Percentiles rank a stretch among this genome's conserved stretches.
Conservation (phyloP, 2,888 invertebrate species). For the Vanessa cardui region DNA sequence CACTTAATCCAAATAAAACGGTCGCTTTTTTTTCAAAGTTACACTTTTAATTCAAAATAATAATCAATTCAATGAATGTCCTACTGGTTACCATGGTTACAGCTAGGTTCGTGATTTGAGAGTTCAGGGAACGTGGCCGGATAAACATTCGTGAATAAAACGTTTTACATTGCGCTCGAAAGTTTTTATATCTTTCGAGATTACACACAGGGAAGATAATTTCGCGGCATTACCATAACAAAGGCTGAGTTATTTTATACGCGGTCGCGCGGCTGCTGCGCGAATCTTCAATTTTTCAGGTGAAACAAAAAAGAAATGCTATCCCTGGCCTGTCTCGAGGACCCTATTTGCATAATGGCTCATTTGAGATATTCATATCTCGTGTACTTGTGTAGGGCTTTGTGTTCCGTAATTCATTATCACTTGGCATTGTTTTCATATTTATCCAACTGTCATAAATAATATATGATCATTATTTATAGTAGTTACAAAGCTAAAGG, state of each 20-base stretch:
- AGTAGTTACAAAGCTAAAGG: too few species aligned
- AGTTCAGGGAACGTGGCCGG: too few species aligned
- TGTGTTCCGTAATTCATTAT: neutral
- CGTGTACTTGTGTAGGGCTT: constrained; percentile 35
- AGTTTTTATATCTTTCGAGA: constrained; percentile 61
- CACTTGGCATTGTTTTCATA: neutral
- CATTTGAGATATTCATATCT: constrained; percentile 53
- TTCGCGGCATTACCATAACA: constrained; percentile 75
- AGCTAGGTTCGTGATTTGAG: too few species aligned
- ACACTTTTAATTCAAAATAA: too few species aligned
- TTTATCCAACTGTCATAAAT: neutral
- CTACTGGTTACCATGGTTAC: too few species aligned
- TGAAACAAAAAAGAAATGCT: constrained; percentile 58
- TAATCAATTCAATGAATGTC: too few species aligned
- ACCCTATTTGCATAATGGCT: constrained; percentile 51
- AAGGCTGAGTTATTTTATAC: constrained; percentile 77
- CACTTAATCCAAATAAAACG: too few species aligned
- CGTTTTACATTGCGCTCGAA: constrained; percentile 41
- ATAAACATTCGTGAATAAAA: too few species aligned
- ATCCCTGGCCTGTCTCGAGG: constrained; percentile 42
- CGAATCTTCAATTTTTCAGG: constrained; percentile 65
- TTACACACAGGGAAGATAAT: constrained; percentile 68
- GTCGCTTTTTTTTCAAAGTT: too few species aligned
- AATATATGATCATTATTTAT: too few species aligned
- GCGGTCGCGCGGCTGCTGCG: constrained; percentile 44